Conservation (phyloP, 2,888 invertebrate species). For the Lepidonotus clava region DNA sequence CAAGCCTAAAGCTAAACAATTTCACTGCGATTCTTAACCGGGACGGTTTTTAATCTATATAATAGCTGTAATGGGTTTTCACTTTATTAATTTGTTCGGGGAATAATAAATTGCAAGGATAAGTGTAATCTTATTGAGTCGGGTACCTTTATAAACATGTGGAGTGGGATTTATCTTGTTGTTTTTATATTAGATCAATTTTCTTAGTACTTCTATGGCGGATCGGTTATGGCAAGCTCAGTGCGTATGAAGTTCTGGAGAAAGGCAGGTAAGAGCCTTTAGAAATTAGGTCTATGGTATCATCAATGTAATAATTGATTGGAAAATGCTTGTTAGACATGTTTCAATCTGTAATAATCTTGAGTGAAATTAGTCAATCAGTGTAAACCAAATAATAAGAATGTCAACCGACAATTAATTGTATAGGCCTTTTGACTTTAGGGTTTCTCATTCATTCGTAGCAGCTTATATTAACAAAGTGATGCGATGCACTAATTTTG, state of each 20-base stretch:
- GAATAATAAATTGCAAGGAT: not conserved
- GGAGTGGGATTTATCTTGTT: not conserved
- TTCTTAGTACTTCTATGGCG: not conserved
- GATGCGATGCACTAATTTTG: too few species aligned
- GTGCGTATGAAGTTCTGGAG: not conserved
- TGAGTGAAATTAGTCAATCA: too few species aligned
- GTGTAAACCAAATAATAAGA: too few species aligned
- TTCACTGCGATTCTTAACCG: not conserved
- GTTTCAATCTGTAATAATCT: too few species aligned
- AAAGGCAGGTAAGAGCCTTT: not conserved
- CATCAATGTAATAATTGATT: too few species aligned
- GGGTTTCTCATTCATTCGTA: too few species aligned
- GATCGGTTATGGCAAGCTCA: not conserved
- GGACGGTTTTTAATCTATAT: not conserved
- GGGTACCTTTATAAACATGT: not conserved
- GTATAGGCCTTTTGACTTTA: too few species aligned
- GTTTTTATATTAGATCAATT: not conserved
- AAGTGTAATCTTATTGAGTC: conserved; percentile 22
- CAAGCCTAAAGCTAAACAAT: not conserved
- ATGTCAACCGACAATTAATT: too few species aligned
- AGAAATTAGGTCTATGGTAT: too few species aligned
- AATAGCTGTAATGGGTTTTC: not conserved
- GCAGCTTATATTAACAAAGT: too few species aligned
- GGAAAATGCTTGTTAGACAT: too few species aligned
- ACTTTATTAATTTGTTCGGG: not conserved